Conservation (phyloP, 1,140 invertebrate species). For the Anoplophora glabripennis region DNA sequence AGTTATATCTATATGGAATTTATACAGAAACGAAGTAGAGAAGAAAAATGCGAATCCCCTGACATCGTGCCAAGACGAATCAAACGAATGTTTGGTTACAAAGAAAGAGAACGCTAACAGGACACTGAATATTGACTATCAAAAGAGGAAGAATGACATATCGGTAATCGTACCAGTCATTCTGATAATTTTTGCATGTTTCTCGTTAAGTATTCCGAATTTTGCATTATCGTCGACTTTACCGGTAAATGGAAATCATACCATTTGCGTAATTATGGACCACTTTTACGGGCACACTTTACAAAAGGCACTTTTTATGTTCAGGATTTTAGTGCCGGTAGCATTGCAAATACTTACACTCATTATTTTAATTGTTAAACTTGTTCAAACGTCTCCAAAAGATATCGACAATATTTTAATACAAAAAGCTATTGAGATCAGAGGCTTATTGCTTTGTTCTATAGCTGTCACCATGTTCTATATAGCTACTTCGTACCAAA, state of each 20-base stretch:
- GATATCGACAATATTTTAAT: constrained; percentile 34
- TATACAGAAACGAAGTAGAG: constrained; percentile 43
- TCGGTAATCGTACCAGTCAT: constrained; percentile 52
- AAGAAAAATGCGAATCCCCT: constrained; percentile 47
- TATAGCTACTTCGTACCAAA: constrained; percentile 38
- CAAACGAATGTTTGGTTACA: constrained; percentile 51
- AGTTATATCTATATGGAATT: constrained; percentile 53
- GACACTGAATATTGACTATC: constrained; percentile 52
- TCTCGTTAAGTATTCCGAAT: constrained; percentile 56
- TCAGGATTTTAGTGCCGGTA: constrained; percentile 36
- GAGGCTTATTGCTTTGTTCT: constrained; percentile 36
- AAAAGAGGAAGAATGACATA: constrained; percentile 46
- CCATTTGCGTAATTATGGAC: constrained; percentile 39
- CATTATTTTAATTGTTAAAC: constrained; percentile 36
- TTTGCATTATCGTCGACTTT: constrained; percentile 45
- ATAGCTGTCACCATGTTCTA: constrained; percentile 33
- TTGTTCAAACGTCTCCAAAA: constrained; percentile 27
- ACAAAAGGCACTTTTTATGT: constrained; percentile 36
- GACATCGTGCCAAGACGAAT: constrained; percentile 48
- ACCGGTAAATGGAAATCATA: constrained; percentile 32
- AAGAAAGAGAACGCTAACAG: constrained; percentile 47
- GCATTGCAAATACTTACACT: constrained; percentile 33
- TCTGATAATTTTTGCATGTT: constrained; percentile 55
- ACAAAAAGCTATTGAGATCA: constrained; percentile 36
- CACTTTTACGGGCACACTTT: constrained; percentile 35